phyloP scores from a whole-genome alignment of 2,888 invertebrate species.

The Microplitis deprimator region DNA sequence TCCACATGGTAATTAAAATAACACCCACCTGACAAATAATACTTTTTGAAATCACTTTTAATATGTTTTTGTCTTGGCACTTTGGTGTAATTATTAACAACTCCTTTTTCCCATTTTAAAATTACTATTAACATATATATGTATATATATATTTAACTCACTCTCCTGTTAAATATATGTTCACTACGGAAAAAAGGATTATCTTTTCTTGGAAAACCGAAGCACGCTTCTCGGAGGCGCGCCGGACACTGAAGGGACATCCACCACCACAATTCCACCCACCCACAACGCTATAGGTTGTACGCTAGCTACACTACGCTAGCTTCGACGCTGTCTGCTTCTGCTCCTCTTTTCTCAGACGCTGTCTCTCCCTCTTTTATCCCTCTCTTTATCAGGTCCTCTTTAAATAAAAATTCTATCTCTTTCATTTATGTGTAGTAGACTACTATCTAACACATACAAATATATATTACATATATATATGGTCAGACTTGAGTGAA shows the following conservation, averaged over 20 bases:
- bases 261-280: constrained; percentile 67
- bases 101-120: constrained; percentile 2
- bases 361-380: constrained; percentile 4
- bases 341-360: constrained; percentile 33
- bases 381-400: constrained; percentile 8
- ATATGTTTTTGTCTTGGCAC: constrained; percentile 24
- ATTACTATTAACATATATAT: constrained; percentile 4
- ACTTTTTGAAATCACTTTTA: constrained; percentile 9
- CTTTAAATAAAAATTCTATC: constrained; percentile 17
- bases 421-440: constrained; percentile 13
- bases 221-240: constrained; percentile 71
- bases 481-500: not conserved
- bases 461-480: constrained; percentile 21
- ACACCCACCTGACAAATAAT: not conserved
- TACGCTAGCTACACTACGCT: constrained; percentile 53
- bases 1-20: constrained; percentile 10
- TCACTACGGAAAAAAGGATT: constrained; percentile 19
- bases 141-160: not conserved
- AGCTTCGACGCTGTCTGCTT: constrained; percentile 34
- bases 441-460: constrained; percentile 16
- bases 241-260: constrained; percentile 71
- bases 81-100: constrained; percentile 19
- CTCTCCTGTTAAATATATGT: constrained; percentile 3
- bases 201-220: constrained; percentile 54
- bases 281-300: constrained; percentile 63